Conservation (phyloP, 1,140 invertebrate species). For the Heliconius hewitsoni region DNA sequence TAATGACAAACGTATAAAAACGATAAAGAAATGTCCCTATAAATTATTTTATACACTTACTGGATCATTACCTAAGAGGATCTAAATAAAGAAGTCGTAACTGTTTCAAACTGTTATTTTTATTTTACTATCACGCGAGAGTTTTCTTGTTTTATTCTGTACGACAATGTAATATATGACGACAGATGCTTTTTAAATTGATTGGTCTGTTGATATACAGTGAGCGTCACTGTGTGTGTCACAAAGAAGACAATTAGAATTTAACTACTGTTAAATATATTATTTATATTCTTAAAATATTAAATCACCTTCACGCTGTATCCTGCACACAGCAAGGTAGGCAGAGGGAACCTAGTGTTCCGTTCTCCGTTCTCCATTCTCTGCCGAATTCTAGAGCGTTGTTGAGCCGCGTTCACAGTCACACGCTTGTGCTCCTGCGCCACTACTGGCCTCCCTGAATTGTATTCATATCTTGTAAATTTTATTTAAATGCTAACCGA, state of each 20-base stretch:
- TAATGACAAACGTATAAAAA: no score
- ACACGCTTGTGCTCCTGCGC: no score
- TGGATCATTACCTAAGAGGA: neutral
- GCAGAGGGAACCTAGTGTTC: no score
- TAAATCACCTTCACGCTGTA: no score
- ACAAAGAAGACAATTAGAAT: neutral
- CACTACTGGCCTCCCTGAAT: no score
- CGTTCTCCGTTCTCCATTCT: no score
- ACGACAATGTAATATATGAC: neutral
- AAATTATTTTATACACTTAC: slow-evolving; percentile 8
- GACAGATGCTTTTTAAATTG: neutral
- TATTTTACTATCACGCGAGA: slow-evolving; percentile 9
- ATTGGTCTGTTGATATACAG: neutral
- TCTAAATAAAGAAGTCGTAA: slow-evolving; percentile 13
- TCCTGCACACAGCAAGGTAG: neutral
- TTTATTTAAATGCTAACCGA: no score
- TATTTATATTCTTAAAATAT: no score
- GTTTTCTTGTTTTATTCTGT: neutral
- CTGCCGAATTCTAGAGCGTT: no score
- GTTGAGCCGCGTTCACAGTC: no score
- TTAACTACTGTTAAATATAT: neutral
- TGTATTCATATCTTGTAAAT: no score
- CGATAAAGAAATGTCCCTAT: neutral
- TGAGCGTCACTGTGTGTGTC: no score
- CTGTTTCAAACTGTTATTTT: slow-evolving; percentile 4